Evolutionary conservation across 1,140 invertebrate species (phyloP).

Genomic region (Palaemon carinicauda): DNA sequence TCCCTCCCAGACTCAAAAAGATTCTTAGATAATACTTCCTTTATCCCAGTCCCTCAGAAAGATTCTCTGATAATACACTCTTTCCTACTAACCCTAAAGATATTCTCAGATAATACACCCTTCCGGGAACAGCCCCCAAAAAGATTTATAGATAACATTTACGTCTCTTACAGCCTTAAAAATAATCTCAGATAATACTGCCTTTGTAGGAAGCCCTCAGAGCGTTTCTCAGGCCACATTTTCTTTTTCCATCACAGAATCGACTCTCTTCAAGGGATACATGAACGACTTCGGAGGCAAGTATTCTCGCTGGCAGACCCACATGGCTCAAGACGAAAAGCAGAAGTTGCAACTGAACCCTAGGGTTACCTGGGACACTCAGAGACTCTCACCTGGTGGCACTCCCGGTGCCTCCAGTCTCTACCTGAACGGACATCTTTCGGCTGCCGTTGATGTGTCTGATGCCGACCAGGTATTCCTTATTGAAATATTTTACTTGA

Average conservation of each 20-base stretch:
- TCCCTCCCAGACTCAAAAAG: too few relatives aligned
- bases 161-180: too few relatives aligned
- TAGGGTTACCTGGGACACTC: neutral
- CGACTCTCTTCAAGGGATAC: neutral
- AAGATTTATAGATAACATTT: too few relatives aligned
- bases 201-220: too few relatives aligned
- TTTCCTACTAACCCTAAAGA: too few relatives aligned
- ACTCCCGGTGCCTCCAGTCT: neutral
- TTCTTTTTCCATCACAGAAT: neutral
- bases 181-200: too few relatives aligned
- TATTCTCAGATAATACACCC: too few relatives aligned
- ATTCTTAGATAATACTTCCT: too few relatives aligned
- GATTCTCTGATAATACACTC: too few relatives aligned
- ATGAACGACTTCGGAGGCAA: slow-evolving; percentile 19
- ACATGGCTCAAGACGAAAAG: neutral
- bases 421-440: neutral
- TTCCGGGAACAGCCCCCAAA: too few relatives aligned
- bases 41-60: too few relatives aligned
- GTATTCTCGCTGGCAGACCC: neutral
- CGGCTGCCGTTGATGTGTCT: neutral
- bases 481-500: neutral
- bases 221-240: too few relatives aligned
- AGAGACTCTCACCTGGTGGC: neutral
- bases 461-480: neutral
- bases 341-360: neutral